Percentiles rank a stretch among this genome's conserved stretches.
Evolutionary conservation across 2,113 vertebrate species (phyloP).

Genomic region (Heterochromis multidens): DNA sequence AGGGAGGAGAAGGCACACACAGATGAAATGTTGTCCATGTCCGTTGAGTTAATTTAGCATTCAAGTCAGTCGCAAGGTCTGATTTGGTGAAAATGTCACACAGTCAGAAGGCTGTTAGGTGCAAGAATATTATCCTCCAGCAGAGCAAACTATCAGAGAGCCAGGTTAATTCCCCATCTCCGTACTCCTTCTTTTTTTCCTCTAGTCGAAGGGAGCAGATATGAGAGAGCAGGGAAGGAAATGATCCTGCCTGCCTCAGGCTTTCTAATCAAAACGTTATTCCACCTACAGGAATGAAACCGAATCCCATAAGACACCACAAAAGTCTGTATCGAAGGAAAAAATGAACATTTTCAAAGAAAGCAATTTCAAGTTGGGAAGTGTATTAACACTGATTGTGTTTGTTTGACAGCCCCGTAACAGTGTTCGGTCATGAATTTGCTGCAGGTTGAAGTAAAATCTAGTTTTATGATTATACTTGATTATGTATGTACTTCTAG

Average conservation of each 20-base stretch:
- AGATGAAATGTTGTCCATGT: slow-evolving; percentile 7
- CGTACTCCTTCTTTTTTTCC: neutral
- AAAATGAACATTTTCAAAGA: slow-evolving; percentile 14
- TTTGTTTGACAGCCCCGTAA: slow-evolving; percentile 30
- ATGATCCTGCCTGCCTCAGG: slow-evolving; percentile 50
- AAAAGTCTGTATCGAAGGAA: slow-evolving; percentile 13
- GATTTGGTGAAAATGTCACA: slow-evolving; percentile 62
- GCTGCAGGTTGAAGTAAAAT: neutral
- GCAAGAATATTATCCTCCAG: slow-evolving; percentile 49
- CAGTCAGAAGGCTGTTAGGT: slow-evolving; percentile 19
- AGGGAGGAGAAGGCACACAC: slow-evolving; percentile 19
- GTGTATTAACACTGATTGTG: slow-evolving; percentile 32
- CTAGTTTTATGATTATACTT: neutral
- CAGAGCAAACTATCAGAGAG: slow-evolving; percentile 40
- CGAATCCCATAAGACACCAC: slow-evolving; percentile 45
- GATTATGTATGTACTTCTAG: neutral
- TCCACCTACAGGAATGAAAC: slow-evolving; percentile 53
- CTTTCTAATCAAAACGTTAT: slow-evolving; percentile 69
- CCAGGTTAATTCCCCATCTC: slow-evolving; percentile 39
- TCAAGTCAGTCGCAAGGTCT: slow-evolving; percentile 48
- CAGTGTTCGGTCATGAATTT: neutral
- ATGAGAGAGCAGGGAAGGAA: slow-evolving; percentile 39
- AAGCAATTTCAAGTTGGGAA: slow-evolving; percentile 50
- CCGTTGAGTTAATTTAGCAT: slow-evolving; percentile 41
- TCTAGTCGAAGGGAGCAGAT: slow-evolving; percentile 27